Conservation (phyloP, 2,888 invertebrate genomes). For the Hirtodrosophila trivittata region DNA sequence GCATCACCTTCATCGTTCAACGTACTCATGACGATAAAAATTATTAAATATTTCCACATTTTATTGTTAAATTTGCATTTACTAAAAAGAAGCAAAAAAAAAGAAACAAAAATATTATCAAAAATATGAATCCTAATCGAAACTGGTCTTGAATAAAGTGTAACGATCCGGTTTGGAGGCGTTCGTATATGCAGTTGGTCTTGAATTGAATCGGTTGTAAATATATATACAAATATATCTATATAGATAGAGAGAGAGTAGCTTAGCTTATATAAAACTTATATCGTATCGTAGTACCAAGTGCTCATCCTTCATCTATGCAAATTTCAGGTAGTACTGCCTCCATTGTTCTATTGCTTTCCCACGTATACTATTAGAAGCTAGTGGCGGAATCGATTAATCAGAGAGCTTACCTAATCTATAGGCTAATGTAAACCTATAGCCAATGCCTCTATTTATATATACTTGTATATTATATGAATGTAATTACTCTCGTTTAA, state of each 20-base stretch:
- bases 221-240: conserved; percentile 28
- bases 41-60: conserved; percentile 79
- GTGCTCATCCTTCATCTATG: conserved; percentile 8
- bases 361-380: conserved; percentile 7
- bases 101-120: neutral
- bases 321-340: conserved; percentile 3
- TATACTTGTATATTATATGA: neutral
- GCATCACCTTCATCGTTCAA: conserved; percentile 67
- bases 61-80: conserved; percentile 45
- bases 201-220: conserved; percentile 20
- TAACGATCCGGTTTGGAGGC: conserved; percentile 41
- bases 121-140: conserved; percentile 1
- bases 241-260: conserved; percentile 10
- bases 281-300: conserved; percentile 1
- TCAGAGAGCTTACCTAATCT: conserved; percentile 14
- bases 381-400: conserved; percentile 9
- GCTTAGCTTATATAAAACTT: conserved; percentile 1
- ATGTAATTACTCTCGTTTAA: conserved; percentile 6
- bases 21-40: conserved; percentile 73
- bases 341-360: conserved; percentile 31
- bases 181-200: conserved; percentile 10
- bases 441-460: too few relatives aligned
- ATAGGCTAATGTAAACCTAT: neutral
- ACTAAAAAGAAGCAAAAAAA: conserved; percentile 22
- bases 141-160: conserved; percentile 45